A percentile compares a stretch with the other conserved stretches of the same genome.
phyloP scores from a whole-genome alignment of 1,140 invertebrate species.

The Gonatopus flavifemur region DNA sequence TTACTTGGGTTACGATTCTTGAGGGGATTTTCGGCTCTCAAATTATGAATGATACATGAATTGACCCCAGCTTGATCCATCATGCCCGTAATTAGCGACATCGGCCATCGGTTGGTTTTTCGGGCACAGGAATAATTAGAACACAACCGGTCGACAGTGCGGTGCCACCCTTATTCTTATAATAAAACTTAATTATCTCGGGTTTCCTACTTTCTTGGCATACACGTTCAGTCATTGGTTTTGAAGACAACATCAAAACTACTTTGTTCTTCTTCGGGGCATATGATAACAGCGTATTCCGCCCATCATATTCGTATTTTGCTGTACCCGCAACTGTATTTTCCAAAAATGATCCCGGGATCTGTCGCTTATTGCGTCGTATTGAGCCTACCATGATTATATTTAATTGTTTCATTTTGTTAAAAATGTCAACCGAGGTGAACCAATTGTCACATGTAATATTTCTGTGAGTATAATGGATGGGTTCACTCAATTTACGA shows the following conservation, averaged over 20 bases:
- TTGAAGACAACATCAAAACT: constrained; percentile 28
- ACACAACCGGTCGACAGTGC: constrained; percentile 55
- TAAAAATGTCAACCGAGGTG: too few species aligned
- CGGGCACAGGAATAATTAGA: constrained; percentile 33
- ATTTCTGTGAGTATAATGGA: too few species aligned
- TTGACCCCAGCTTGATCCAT: constrained; percentile 21
- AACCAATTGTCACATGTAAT: too few species aligned
- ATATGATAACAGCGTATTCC: constrained; percentile 29
- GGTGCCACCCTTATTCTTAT: constrained; percentile 46
- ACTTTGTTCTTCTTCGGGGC: constrained; percentile 37
- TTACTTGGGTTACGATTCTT: too few species aligned
- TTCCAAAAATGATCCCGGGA: constrained; percentile 17
- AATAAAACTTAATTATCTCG: constrained; percentile 12
- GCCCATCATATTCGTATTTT: constrained; percentile 18
- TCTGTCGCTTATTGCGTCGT: constrained; percentile 34
- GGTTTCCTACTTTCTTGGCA: constrained; percentile 2
- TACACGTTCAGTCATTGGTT: not conserved
- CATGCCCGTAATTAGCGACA: constrained; percentile 21
- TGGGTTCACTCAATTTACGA: too few species aligned
- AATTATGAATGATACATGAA: constrained; percentile 14
- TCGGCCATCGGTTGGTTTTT: constrained; percentile 44
- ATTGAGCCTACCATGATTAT: constrained; percentile 36
- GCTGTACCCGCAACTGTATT: not conserved
- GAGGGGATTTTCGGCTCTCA: too few species aligned
- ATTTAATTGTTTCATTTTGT: too few species aligned